Evolutionary conservation across 1,140 invertebrate genomes (phyloP), one percentile per base, ranked within the genome.

Genomic region (Macrobrachium rosenbergii): DNA sequence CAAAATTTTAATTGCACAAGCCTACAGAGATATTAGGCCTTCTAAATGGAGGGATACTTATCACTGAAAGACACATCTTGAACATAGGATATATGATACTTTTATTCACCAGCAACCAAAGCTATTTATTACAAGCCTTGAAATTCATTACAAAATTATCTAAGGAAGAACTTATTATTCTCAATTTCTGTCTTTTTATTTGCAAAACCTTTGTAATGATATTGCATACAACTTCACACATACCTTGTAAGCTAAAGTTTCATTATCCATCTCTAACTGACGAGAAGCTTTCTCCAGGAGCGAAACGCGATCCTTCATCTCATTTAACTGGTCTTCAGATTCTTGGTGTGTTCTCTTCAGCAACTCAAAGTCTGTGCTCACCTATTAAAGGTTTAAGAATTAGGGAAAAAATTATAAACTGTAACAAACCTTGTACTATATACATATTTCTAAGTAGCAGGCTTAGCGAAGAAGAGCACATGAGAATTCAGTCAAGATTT

Each of bases 161-260:
- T 72, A 12, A 7, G 23, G 21, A 14, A 43, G 69, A 28, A 16
- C 21, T 72, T 23, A 14, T 28, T 28, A 37, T 7, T 28, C 19
- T 23, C 14, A 28, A 28, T n/a, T 28, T 28, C 23, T 28, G 37
- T 23, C 21, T 5, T 1, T 23, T 37, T 37, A 37, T 37, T 28
- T 12, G 21, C 16, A 10, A 72, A 21, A 72, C 14, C 14, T 6
- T 72, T 28, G 23, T 8, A 7, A 67, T 67, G 23, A 28, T 67
- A 28, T 17, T 67, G 14, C 11, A 23, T 28, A 17, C 0, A 8
- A 72, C 23, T 72, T 72, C n/a, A 72, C 10, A 78, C 79, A n/a
- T 82, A 92, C 91, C 91, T 92, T 92, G 76, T 90, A 92, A 7
- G 91, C 91, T 43, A 92, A 89, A 76, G 90, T 90, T 82, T 92